A percentile compares a stretch with the other conserved stretches of the same genome.
These are phyloP conservation scores for Xylota sylvarum DNA, from an alignment of 2,888 invertebrate species.

Conservation along the genomic window DNA sequence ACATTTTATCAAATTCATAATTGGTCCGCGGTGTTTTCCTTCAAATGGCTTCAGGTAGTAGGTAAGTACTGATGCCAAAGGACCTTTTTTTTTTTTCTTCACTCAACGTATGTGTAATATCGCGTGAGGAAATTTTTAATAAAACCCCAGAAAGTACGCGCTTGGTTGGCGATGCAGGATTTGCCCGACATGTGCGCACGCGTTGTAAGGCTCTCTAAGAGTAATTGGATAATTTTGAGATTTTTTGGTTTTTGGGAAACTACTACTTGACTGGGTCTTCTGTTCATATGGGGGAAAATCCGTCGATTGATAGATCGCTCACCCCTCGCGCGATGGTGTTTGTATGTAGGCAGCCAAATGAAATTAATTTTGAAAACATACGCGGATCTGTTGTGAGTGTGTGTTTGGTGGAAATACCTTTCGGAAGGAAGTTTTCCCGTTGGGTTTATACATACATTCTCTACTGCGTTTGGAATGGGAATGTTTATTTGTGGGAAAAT, in stretches of 20 bases:
- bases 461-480: conserved; percentile 9
- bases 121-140: conserved; percentile 67
- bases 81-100: background rate
- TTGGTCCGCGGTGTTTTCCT: conserved; percentile 62
- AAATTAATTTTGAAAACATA: conserved; percentile 74
- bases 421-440: conserved; percentile 66
- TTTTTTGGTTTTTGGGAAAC: conserved; percentile 51
- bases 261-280: conserved; percentile 42
- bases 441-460: conserved; percentile 43
- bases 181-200: conserved; percentile 74
- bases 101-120: conserved; percentile 60
- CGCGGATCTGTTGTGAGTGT: conserved; percentile 28
- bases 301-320: conserved; percentile 51
- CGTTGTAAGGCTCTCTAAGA: conserved; percentile 7
- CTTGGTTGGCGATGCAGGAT: conserved; percentile 40
- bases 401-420: conserved; percentile 59
- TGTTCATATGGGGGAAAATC: conserved; percentile 67
- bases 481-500: conserved; percentile 56
- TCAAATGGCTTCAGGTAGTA: conserved; percentile 34
- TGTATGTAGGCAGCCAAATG: conserved; percentile 57
- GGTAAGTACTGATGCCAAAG: background rate
- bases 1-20: conserved; percentile 51
- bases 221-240: conserved; percentile 64
- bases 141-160: conserved; percentile 73
- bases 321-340: conserved; percentile 52